A percentile compares a stretch with the other conserved stretches of the same genome.
Conservation (phyloP, 2,113 vertebrate species). For the Cercopithecus mona region DNA sequence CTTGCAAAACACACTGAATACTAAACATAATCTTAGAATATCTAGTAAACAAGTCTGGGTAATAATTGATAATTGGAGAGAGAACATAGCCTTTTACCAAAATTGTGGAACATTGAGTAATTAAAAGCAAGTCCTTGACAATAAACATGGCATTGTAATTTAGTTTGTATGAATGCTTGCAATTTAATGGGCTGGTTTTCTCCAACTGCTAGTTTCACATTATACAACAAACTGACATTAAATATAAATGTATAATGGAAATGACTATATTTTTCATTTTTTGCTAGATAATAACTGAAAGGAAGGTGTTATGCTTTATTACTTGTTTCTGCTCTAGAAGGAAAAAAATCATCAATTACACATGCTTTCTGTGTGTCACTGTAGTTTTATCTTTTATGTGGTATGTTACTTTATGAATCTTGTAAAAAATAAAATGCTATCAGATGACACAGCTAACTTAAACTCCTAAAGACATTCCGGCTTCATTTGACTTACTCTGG, state of each 20-base stretch:
- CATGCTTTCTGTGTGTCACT: constrained; percentile 32
- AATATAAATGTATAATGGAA: constrained; percentile 61
- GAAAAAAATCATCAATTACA: neutral
- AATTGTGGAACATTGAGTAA: constrained; percentile 32
- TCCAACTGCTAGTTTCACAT: constrained; percentile 51
- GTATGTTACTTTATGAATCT: constrained; percentile 46
- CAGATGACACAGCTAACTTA: constrained; percentile 20
- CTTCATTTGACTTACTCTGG: constrained; percentile 91
- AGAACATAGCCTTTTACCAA: constrained; percentile 33
- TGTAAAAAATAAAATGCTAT: constrained; percentile 54
- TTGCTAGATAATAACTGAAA: constrained; percentile 60
- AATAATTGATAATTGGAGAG: constrained; percentile 43
- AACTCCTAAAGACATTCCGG: constrained; percentile 42
- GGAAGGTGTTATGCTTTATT: constrained; percentile 57
- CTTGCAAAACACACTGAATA: constrained; percentile 41
- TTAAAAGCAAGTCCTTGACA: constrained; percentile 69
- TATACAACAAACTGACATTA: constrained; percentile 56
- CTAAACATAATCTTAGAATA: constrained; percentile 41
- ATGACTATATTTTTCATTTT: neutral
- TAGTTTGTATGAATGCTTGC: constrained; percentile 58
- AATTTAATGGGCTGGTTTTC: constrained; percentile 53
- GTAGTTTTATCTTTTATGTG: constrained; percentile 50
- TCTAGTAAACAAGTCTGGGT: constrained; percentile 36
- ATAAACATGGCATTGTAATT: constrained; percentile 66
- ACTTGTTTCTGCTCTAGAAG: constrained; percentile 46